A percentile compares a stretch with the other conserved stretches of the same genome.
These are phyloP conservation scores for Chanos chanos DNA, from an alignment of 2,797 vertebrate genomes.

Conservation along the genomic window DNA sequence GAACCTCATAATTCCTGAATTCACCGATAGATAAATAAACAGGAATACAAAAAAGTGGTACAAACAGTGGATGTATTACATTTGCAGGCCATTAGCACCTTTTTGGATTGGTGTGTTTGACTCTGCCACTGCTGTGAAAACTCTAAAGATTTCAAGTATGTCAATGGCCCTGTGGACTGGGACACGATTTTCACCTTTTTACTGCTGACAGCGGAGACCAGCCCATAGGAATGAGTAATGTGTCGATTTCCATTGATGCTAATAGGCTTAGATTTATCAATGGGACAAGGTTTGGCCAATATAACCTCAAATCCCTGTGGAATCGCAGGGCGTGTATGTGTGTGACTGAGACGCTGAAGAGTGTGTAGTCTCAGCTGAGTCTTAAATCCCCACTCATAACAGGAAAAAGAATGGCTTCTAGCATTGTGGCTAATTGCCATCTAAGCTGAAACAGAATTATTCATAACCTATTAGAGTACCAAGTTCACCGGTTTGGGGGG, in stretches of 20 bases:
- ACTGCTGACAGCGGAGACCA: conserved; percentile 5
- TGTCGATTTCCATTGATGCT: conserved; percentile 3
- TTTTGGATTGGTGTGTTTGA: neutral
- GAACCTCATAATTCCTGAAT: conserved; percentile 14
- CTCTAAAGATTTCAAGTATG: neutral
- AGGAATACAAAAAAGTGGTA: neutral
- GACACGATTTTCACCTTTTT: neutral
- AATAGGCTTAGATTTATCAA: conserved; percentile 39
- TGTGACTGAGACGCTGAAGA: conserved; percentile 42
- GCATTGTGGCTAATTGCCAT: conserved; percentile 71
- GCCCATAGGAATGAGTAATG: conserved; percentile 17
- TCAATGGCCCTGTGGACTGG: neutral
- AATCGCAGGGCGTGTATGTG: conserved; percentile 16
- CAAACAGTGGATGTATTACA: neutral
- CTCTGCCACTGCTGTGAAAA: neutral
- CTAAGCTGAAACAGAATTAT: conserved; percentile 81
- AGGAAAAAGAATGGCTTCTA: conserved; percentile 67
- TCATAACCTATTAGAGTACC: conserved; percentile 79
- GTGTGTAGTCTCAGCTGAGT: conserved; percentile 49
- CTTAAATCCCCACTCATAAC: conserved; percentile 61
- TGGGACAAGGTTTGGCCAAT: conserved; percentile 36
- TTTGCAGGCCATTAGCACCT: conserved; percentile 3
- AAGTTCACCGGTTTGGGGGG: conserved; percentile 61
- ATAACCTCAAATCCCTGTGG: conserved; percentile 45
- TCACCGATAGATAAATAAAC: conserved; percentile 31